Evolutionary conservation across 2,797 vertebrate genomes (phyloP).

Genomic region (Coilia nasus): DNA sequence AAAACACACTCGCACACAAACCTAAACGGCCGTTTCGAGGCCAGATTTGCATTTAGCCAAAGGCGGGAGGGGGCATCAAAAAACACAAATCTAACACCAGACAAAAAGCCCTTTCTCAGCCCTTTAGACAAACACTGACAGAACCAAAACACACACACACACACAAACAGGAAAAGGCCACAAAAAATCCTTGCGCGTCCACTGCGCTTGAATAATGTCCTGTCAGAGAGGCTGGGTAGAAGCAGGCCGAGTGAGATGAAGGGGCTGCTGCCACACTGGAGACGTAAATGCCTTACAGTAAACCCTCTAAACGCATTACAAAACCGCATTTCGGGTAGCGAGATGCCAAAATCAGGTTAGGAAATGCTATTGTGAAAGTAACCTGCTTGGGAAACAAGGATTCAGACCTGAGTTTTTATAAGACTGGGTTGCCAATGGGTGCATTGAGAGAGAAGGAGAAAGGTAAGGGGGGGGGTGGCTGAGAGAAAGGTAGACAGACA

Average conservation of each 20-base stretch:
- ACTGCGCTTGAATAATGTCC: slow-evolving; percentile 2
- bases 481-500: neutral
- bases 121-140: slow-evolving; percentile 2
- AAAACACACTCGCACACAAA: neutral
- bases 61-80: neutral
- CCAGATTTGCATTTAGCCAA: slow-evolving; percentile 27
- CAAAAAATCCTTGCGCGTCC: neutral
- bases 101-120: neutral
- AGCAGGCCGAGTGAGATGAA: slow-evolving; percentile 1
- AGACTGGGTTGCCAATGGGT: neutral
- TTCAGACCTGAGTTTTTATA: neutral
- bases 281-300: slow-evolving; percentile 45
- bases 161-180: slow-evolving; percentile 22
- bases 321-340: slow-evolving; percentile 51
- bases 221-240: neutral
- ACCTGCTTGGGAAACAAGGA: neutral
- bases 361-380: slow-evolving; percentile 10
- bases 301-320: slow-evolving; percentile 61
- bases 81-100: neutral
- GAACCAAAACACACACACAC: neutral
- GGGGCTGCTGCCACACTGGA: neutral
- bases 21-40: slow-evolving; percentile 20
- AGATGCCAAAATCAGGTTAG: neutral
- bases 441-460: neutral
- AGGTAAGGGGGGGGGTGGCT: neutral